These are phyloP conservation scores for Falcaria lacertinaria DNA, from an alignment of 2,888 invertebrate species.

Conservation along the genomic window DNA sequence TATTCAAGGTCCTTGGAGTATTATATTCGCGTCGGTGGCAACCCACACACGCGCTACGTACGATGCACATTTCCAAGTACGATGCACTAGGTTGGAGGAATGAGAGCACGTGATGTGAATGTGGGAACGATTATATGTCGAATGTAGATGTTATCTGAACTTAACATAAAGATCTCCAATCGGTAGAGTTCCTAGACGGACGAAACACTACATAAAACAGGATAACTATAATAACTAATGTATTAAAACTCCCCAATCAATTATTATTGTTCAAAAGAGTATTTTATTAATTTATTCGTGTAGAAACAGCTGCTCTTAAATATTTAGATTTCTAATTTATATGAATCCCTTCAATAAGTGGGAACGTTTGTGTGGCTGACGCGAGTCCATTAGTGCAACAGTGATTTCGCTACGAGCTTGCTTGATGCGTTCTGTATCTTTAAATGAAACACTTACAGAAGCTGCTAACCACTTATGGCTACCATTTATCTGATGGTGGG, in stretches of 20 bases:
- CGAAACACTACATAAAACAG: too few relatives aligned
- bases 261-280: too few relatives aligned
- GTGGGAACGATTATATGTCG: slow-evolving; percentile 48
- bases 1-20: slow-evolving; percentile 60
- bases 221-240: too few relatives aligned
- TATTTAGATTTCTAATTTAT: too few relatives aligned
- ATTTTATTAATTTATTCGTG: too few relatives aligned
- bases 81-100: slow-evolving; percentile 70
- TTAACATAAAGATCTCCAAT: slow-evolving; percentile 19
- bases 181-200: too few relatives aligned
- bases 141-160: slow-evolving; percentile 58
- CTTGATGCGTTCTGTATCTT: slow-evolving; percentile 40
- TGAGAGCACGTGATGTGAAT: slow-evolving; percentile 71
- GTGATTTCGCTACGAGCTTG: slow-evolving; percentile 35
- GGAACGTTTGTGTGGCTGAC: too few relatives aligned
- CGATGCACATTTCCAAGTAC: slow-evolving; percentile 66
- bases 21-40: slow-evolving; percentile 57
- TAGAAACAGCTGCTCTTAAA: too few relatives aligned
- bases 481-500: slow-evolving; percentile 32
- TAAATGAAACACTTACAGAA: slow-evolving; percentile 37
- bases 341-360: too few relatives aligned
- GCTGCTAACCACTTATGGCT: slow-evolving; percentile 22
- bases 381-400: slow-evolving; percentile 32
- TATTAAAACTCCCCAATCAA: too few relatives aligned
- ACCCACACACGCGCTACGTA: slow-evolving; percentile 58